Evolutionary conservation across 2,888 invertebrate genomes (phyloP), one percentile per base, ranked within the genome.

Genomic region (Gryllus longicercus): DNA sequence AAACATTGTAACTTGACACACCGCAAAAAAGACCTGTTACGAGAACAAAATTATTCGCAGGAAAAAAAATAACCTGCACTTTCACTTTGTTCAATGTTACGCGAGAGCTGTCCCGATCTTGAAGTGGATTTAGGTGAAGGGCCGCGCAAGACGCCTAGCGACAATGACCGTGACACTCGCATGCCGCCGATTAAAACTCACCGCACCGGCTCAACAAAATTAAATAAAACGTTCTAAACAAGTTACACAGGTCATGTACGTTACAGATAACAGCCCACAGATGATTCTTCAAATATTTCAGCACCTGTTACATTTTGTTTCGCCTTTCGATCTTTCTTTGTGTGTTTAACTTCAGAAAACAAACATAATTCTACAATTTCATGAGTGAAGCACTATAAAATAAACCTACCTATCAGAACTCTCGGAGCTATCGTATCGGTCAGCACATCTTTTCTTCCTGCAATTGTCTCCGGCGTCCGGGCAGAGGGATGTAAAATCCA

Each of bases 351-450:
- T 49, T 49, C 21, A n/a, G 4, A 77, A 77, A 49, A 50, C 25
- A 25, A 77, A n/a, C 25, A 16, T 14, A 25, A 75, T 25, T 75
- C 75, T 63, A 75, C 75, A 25, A n/a, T 38, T 49, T 49, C 16
- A 25, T 77, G 23, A 76, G 38, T 12, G 21, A 77, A 21, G 77
- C 18, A 18, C 63, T 79, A 79, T 75, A 80, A 75, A 77, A 79
- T 78, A 78, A 83, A 87, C 90, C 91, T 88, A 95, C 96, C 96
- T 96, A 94, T 96, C 96, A 89, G 95, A 96, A 86, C 95, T 95
- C 90, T 96, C 96, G 86, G 95, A 95, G 88, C 95, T 96, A 91
- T 96, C 96, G 90, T 95, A 96, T 90, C 95, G 92, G 91, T 96
- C 95, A 88, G 94, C 91, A 89, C 95, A 95, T 89, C 96, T 91